Percentiles rank a stretch among this genome's conserved stretches.
Conservation (phyloP, 2,888 invertebrate genomes). For the Pherbina coryleti region DNA sequence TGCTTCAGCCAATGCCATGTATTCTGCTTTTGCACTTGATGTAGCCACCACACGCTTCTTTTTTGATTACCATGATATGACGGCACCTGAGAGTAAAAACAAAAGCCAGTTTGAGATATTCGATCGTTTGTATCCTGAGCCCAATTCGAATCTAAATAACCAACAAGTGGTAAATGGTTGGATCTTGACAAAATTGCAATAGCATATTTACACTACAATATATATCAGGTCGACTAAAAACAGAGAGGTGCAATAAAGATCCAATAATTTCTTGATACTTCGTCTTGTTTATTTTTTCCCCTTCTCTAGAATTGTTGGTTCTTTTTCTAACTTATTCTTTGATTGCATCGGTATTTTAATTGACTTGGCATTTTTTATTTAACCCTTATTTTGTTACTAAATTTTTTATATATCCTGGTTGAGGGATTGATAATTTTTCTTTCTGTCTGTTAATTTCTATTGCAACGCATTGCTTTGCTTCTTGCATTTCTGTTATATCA, state of each 20-base stretch:
- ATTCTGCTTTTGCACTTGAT: conserved; percentile 44
- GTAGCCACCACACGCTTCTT: conserved; percentile 38
- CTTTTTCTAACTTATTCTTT: conserved; percentile 2
- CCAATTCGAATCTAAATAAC: conserved; percentile 35
- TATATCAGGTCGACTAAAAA: background rate
- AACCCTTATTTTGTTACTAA: conserved; percentile 14
- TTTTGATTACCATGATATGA: conserved; percentile 23
- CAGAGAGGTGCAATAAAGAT: conserved; percentile 4
- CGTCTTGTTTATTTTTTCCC: background rate
- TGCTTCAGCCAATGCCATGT: conserved; percentile 37
- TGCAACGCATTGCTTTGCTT: conserved; percentile 27
- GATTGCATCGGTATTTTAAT: conserved; percentile 29
- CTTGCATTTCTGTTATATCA: conserved; percentile 21
- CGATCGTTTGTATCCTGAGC: conserved; percentile 44
- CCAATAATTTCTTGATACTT: conserved; percentile 25
- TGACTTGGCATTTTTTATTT: conserved; percentile 19
- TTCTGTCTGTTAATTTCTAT: background rate
- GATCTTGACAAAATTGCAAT: conserved; percentile 9
- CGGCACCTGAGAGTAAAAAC: conserved; percentile 39
- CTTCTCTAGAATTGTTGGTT: background rate
- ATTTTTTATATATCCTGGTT: conserved; percentile 1
- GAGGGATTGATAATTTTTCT: background rate
- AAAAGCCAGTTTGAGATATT: conserved; percentile 38
- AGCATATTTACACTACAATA: conserved; percentile 16
- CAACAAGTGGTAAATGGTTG: conserved; percentile 12